A percentile compares a stretch with the other conserved stretches of the same genome.
Conservation (phyloP, 2,888 invertebrate species). For the Eupelmus urozonus region DNA sequence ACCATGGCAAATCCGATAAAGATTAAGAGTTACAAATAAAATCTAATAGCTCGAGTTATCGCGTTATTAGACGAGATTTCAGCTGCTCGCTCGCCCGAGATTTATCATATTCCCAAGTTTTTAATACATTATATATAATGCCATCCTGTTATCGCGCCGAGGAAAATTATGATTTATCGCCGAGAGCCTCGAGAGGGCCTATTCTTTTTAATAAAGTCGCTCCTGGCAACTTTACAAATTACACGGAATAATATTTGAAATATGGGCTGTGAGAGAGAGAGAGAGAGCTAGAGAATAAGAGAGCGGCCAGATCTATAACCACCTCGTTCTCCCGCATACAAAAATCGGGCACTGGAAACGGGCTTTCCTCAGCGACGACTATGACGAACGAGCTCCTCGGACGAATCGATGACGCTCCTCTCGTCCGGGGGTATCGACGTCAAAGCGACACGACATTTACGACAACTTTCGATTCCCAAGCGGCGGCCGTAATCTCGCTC, state of each 20-base stretch:
- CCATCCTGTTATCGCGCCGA: too few relatives aligned
- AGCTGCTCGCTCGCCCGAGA: neutral
- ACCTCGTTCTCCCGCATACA: too few relatives aligned
- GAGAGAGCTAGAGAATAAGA: too few relatives aligned
- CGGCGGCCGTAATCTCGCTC: constrained; percentile 31
- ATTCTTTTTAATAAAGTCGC: constrained; percentile 27
- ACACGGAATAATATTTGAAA: neutral
- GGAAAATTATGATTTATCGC: neutral
- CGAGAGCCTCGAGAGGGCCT: neutral
- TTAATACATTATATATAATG: neutral
- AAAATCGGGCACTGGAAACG: too few relatives aligned
- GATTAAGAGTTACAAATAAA: constrained; percentile 44
- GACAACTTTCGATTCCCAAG: constrained; percentile 44
- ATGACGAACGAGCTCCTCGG: constrained; percentile 43
- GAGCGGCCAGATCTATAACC: too few relatives aligned
- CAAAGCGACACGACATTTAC: constrained; percentile 34
- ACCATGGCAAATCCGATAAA: constrained; percentile 42
- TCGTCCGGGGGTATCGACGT: constrained; percentile 22
- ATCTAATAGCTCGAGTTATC: constrained; percentile 13
- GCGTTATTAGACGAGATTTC: neutral
- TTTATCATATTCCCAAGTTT: neutral
- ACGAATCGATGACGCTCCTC: constrained; percentile 5
- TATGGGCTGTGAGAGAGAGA: neutral
- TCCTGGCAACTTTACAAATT: constrained; percentile 1
- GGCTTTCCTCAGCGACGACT: too few relatives aligned